Percentiles rank a stretch among this genome's conserved stretches.
phyloP scores from a whole-genome alignment of 2,888 invertebrate species.

The Micoletzkya japonica region DNA sequence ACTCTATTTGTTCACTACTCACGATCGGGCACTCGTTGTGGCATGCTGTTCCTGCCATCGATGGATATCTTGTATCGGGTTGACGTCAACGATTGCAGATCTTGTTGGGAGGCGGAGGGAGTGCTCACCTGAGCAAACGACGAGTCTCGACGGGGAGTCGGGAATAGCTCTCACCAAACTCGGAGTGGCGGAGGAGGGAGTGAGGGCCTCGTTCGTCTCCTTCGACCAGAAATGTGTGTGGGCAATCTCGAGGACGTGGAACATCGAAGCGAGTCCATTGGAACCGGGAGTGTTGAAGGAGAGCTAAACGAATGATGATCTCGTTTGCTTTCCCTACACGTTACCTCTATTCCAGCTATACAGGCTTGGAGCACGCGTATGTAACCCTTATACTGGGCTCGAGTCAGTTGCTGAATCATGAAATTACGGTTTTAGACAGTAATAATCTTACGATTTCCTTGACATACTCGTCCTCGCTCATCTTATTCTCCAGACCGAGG shows the following conservation, averaged over 20 bases:
- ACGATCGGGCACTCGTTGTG: slow-evolving; percentile 13
- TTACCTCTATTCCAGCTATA: slow-evolving; percentile 80
- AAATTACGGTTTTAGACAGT: no score
- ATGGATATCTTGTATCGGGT: slow-evolving; percentile 30
- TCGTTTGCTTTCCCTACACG: neutral
- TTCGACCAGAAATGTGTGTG: slow-evolving; percentile 88
- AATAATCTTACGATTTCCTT: slow-evolving; percentile 87
- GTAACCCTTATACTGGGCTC: slow-evolving; percentile 94
- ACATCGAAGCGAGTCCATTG: slow-evolving; percentile 92
- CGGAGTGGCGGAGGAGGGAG: slow-evolving; percentile 36
- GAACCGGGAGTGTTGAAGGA: slow-evolving; percentile 73
- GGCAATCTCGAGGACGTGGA: slow-evolving; percentile 93
- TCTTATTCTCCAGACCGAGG: slow-evolving; percentile 86
- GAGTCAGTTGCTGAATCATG: slow-evolving; percentile 78
- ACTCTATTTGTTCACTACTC: neutral
- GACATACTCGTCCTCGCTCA: slow-evolving; percentile 88
- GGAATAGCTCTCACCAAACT: slow-evolving; percentile 36
- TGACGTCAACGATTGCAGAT: slow-evolving; percentile 31
- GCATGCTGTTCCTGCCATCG: slow-evolving; percentile 15
- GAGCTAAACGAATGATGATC: slow-evolving; percentile 18
- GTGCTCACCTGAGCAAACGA: slow-evolving; percentile 39
- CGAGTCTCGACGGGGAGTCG: no score
- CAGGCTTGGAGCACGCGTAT: slow-evolving; percentile 86
- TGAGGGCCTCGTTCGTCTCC: slow-evolving; percentile 38
- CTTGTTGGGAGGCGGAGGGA: slow-evolving; percentile 47